Evolutionary conservation across 2,888 invertebrate genomes (phyloP), one percentile per base, ranked within the genome.

Genomic region (Phlogophora meticulosa): DNA sequence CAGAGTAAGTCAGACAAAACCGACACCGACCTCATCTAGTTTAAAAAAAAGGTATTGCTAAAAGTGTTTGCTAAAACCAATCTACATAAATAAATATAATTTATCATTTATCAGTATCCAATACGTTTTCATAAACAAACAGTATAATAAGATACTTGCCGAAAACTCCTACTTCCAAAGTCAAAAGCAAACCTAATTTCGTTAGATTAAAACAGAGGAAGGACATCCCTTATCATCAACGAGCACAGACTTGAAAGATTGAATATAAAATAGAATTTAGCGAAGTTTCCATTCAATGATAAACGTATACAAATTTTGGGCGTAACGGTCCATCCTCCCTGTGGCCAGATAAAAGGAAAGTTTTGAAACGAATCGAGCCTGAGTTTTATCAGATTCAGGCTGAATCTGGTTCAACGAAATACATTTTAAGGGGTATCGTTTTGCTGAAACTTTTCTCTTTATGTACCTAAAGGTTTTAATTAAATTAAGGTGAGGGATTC

Each of bases 231-330:
- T 90, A 90, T 89, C 89, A 82, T 59, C 64, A 66, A 61, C 62
- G 74, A 83, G 83, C 88, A 87, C 83, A 82, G 63, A 51, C 81
- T 80, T 80, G 67, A 86, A 88, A 90, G 85, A 90, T 89, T 90
- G 88, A 89, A 88, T 89, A 86, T 87, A 89, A 88, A 88, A 90
- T 87, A 83, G 85, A 88, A 87, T 87, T 85, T 81, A 76, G 73
- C 81, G 70, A 90, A 90, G 84, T 89, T 91, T 86, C 46, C 63
- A 65, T 79, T 76, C 70, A 61, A 64, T 85, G 89, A 88, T 89
- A 89, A 90, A 87, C 81, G 85, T 88, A 87, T 85, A 90, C 89
- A 90, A 90, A 90, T 89, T 89, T 86, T 64, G 81, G 87, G 86
- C 81, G 80, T 84, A 81, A 79, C 85, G 80, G 81, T 83, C 81